phyloP scores from a whole-genome alignment of 2,888 invertebrate species.

The Hermodice carunculata region DNA sequence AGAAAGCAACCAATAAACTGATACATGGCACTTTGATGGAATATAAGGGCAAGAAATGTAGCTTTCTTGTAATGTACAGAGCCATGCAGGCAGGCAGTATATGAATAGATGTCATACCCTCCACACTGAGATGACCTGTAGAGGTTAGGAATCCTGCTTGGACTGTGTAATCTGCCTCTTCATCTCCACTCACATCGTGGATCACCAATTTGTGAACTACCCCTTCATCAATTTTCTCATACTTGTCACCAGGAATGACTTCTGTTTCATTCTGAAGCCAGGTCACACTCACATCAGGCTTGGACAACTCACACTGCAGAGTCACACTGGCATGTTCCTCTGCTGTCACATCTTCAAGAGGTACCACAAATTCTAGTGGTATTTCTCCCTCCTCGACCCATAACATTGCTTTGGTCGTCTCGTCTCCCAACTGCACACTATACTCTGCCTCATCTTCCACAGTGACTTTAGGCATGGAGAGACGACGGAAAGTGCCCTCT shows the following conservation, averaged over 20 bases:
- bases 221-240: conserved; percentile 75
- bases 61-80: too few relatives aligned
- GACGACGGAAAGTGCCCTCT: conserved; percentile 50
- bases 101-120: too few relatives aligned
- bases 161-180: conserved; percentile 61
- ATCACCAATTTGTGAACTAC: conserved; percentile 52
- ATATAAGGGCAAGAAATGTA: too few relatives aligned
- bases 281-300: conserved; percentile 91
- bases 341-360: conserved; percentile 80
- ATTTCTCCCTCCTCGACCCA: conserved; percentile 82
- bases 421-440: conserved; percentile 66
- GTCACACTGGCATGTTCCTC: conserved; percentile 73
- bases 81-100: too few relatives aligned
- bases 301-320: conserved; percentile 93
- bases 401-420: conserved; percentile 79
- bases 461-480: conserved; percentile 46
- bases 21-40: too few relatives aligned
- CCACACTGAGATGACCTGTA: too few relatives aligned
- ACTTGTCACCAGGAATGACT: conserved; percentile 77
- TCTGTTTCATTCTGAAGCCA: conserved; percentile 90
- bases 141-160: too few relatives aligned
- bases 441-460: conserved; percentile 51
- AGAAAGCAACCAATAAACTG: too few relatives aligned
- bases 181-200: conserved; percentile 53
- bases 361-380: conserved; percentile 89